Percentiles rank a stretch among this genome's conserved stretches.
Evolutionary conservation across 2,888 invertebrate species (phyloP).

Genomic region (Lithophane semibrunnea): DNA sequence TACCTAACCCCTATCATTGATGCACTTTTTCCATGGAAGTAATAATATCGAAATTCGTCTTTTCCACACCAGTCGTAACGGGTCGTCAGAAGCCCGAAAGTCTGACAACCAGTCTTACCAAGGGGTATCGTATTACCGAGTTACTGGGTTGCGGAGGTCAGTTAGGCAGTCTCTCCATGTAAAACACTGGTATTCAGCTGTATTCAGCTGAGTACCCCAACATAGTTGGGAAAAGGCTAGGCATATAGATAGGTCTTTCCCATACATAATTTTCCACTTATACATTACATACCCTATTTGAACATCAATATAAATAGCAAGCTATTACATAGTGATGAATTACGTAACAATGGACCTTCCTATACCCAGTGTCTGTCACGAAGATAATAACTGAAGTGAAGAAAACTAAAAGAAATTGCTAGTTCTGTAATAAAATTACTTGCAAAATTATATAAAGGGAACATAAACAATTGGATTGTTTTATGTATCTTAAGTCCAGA

Average conservation of each 20-base stretch:
- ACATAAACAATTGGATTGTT: background rate
- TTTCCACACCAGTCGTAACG: too few relatives aligned
- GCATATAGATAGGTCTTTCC: background rate
- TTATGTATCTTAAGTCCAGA: background rate
- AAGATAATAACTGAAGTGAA: background rate
- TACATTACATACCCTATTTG: slow-evolving; percentile 19
- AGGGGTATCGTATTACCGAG: too few relatives aligned
- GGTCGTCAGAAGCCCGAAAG: too few relatives aligned
- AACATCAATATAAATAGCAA: slow-evolving; percentile 15
- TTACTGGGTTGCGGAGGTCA: too few relatives aligned
- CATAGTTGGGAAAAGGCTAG: too few relatives aligned
- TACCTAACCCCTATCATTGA: background rate
- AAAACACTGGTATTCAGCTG: too few relatives aligned
- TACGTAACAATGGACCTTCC: slow-evolving; percentile 1
- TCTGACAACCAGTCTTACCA: too few relatives aligned
- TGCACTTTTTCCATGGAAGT: slow-evolving; percentile 1
- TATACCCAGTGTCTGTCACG: slow-evolving; percentile 9
- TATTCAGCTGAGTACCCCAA: too few relatives aligned
- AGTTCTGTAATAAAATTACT: slow-evolving; percentile 1
- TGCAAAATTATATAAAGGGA: too few relatives aligned
- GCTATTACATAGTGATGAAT: slow-evolving; percentile 13
- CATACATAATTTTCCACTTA: background rate
- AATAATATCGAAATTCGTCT: slow-evolving; percentile 9
- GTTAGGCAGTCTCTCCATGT: too few relatives aligned
- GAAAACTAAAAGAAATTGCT: slow-evolving; percentile 4